Evolutionary conservation across 2,888 invertebrate genomes (phyloP).

Genomic region (Aspidiotus rigidus): DNA sequence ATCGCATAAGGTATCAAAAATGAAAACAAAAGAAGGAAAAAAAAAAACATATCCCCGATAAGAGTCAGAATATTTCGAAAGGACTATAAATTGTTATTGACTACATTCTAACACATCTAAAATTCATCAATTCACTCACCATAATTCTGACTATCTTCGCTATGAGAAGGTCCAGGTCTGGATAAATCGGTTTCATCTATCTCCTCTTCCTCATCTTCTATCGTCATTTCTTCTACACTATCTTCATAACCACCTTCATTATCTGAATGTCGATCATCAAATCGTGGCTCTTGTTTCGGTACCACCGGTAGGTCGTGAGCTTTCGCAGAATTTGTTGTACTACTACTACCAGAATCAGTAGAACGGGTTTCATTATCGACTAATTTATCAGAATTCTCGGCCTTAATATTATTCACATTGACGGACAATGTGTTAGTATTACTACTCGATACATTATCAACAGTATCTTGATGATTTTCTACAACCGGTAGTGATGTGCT

Average conservation of each 20-base stretch:
- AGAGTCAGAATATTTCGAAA: too few relatives aligned
- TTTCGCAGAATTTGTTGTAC: slow-evolving; percentile 16
- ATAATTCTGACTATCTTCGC: slow-evolving; percentile 35
- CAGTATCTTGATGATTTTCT: slow-evolving; percentile 26
- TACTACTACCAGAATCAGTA: slow-evolving; percentile 23
- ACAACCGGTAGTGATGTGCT: not conserved
- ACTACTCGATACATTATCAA: slow-evolving; percentile 14
- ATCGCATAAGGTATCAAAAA: too few relatives aligned
- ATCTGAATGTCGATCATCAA: slow-evolving; percentile 46
- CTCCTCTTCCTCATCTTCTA: slow-evolving; percentile 63
- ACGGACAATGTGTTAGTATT: slow-evolving; percentile 8
- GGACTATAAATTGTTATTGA: too few relatives aligned
- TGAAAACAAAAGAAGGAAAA: too few relatives aligned
- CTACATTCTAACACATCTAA: too few relatives aligned
- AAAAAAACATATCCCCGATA: too few relatives aligned
- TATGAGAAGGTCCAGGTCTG: slow-evolving; percentile 38
- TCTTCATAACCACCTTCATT: slow-evolving; percentile 50
- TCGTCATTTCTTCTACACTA: slow-evolving; percentile 72
- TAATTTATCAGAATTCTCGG: slow-evolving; percentile 16
- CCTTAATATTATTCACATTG: slow-evolving; percentile 22
- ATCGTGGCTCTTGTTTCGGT: slow-evolving; percentile 58
- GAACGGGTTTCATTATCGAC: slow-evolving; percentile 21
- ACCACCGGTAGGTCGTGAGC: slow-evolving; percentile 9
- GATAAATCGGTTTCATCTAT: slow-evolving; percentile 55
- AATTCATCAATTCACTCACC: slow-evolving; percentile 23